A percentile compares a stretch with the other conserved stretches of the same genome.
Evolutionary conservation across 2,888 invertebrate species (phyloP).

Genomic region (Nomada goodeniana): DNA sequence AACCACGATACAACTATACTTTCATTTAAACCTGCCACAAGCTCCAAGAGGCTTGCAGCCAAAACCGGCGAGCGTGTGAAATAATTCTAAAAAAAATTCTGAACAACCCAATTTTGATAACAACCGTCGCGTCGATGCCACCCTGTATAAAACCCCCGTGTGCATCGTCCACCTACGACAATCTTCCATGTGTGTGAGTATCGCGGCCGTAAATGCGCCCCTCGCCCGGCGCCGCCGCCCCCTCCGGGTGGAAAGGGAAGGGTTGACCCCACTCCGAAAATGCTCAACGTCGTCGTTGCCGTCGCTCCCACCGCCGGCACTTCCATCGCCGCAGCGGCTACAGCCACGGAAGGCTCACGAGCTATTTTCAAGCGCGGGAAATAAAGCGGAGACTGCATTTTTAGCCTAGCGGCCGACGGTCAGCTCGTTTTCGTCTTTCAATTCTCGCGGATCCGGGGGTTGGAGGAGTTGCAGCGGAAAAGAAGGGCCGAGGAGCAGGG

Average conservation of each 20-base stretch:
- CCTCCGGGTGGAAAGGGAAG: neutral
- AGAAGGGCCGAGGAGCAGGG: neutral
- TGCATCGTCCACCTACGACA: slow-evolving; percentile 19
- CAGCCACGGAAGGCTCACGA: slow-evolving; percentile 60
- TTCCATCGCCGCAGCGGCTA: slow-evolving; percentile 4
- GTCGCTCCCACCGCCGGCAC: neutral
- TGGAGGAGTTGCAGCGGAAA: neutral
- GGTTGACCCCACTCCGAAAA: slow-evolving; percentile 44
- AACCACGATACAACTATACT: too few species aligned
- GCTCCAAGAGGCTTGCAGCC: too few species aligned
- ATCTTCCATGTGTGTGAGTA: neutral
- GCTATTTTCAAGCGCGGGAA: slow-evolving; percentile 81
- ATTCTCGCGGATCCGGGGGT: slow-evolving; percentile 19
- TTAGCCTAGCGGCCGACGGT: slow-evolving; percentile 80
- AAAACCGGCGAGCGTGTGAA: too few species aligned
- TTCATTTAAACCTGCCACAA: too few species aligned
- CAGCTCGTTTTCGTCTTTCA: slow-evolving; percentile 79
- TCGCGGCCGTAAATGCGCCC: slow-evolving; percentile 33
- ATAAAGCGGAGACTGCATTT: slow-evolving; percentile 81
- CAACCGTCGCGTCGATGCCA: slow-evolving; percentile 2
- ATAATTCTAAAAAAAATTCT: too few species aligned
- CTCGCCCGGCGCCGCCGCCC: neutral
- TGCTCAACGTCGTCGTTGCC: slow-evolving; percentile 3
- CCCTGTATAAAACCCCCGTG: slow-evolving; percentile 45
- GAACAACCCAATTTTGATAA: slow-evolving; percentile 4